Conservation (phyloP, 2,797 vertebrate genomes). For the Helicolenus hilgendorfi region DNA sequence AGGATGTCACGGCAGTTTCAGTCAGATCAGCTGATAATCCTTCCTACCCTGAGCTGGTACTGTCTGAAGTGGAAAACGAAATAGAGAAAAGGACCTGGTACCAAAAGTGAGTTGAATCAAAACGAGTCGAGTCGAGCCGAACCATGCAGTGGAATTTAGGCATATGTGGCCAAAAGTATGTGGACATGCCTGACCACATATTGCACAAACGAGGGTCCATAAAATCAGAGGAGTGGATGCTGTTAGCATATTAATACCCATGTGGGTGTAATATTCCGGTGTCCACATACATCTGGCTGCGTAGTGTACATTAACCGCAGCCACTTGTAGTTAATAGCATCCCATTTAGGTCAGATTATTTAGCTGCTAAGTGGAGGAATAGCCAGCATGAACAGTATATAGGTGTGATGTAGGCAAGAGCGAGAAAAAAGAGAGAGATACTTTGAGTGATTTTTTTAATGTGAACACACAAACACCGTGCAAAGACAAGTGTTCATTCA, state of each 20-base stretch:
- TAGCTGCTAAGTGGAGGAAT: neutral
- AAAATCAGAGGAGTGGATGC: neutral
- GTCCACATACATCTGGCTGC: neutral
- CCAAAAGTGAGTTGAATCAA: neutral
- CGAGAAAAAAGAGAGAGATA: neutral
- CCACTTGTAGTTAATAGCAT: neutral
- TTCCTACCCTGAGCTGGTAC: neutral
- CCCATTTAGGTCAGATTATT: neutral
- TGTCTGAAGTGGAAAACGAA: neutral
- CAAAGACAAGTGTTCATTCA: slow-evolving; percentile 20
- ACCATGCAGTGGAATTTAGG: neutral
- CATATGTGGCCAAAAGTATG: neutral
- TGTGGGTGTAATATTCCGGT: neutral
- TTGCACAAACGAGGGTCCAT: neutral
- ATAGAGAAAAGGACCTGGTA: neutral
- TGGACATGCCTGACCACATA: neutral
- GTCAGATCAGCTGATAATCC: neutral
- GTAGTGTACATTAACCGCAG: neutral
- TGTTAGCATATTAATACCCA: neutral
- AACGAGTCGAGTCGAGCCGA: neutral
- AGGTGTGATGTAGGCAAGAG: neutral
- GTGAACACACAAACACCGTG: neutral
- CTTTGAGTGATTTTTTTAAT: neutral
- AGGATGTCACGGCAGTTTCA: neutral
- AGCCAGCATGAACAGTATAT: neutral